These are phyloP conservation scores for Yponomeuta evonymella DNA, from an alignment of 2,888 invertebrate species.

Conservation along the genomic window DNA sequence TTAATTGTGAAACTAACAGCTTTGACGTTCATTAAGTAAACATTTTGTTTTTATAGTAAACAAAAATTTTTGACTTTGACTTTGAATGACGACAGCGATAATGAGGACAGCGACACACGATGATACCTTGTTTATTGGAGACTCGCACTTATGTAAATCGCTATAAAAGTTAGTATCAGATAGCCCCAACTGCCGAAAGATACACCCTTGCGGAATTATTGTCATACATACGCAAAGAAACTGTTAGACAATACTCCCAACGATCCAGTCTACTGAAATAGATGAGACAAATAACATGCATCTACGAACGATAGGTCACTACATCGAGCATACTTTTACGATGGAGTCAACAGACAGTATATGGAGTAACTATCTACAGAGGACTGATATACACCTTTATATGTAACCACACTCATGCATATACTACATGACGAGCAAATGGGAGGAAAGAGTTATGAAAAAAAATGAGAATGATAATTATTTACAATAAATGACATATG, in stretches of 20 bases:
- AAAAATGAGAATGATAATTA: constrained; percentile 25
- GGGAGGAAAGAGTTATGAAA: constrained; percentile 27
- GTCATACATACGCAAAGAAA: no score
- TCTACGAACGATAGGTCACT: neutral
- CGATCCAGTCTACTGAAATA: neutral
- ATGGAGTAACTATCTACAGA: constrained; percentile 11
- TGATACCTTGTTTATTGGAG: no score
- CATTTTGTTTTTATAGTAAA: no score
- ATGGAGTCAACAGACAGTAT: neutral
- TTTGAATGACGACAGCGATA: no score
- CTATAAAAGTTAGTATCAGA: no score
- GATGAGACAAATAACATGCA: constrained; percentile 11
- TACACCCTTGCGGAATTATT: no score
- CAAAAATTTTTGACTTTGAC: no score
- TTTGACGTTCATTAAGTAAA: no score
- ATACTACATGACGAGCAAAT: constrained; percentile 36
- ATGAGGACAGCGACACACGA: no score
- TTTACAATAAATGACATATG: constrained; percentile 22
- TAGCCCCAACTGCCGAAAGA: no score
- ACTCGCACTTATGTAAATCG: no score
- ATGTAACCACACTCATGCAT: constrained; percentile 72
- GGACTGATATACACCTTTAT: neutral
- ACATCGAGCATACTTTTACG: neutral
- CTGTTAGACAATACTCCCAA: neutral
- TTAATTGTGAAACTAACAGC: no score